These are phyloP conservation scores for Ylistrum balloti DNA, from an alignment of 1,140 invertebrate genomes.

Conservation along the genomic window DNA sequence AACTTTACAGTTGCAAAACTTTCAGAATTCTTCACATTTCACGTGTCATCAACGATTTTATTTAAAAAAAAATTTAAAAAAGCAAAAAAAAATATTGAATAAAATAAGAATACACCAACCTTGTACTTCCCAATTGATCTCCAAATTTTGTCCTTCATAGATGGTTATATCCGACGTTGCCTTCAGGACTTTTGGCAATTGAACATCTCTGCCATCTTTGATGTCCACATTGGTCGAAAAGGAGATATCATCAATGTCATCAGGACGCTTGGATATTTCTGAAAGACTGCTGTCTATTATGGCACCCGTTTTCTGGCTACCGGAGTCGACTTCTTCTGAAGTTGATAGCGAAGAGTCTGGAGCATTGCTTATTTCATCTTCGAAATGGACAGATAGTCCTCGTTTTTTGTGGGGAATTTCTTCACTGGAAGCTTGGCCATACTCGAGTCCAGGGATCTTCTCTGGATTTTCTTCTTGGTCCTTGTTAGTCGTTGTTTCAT, in stretches of 20 bases:
- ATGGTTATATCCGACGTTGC: constrained; percentile 65
- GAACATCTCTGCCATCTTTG: constrained; percentile 42
- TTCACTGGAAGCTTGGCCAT: background rate
- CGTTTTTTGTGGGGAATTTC: background rate
- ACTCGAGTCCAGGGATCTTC: background rate
- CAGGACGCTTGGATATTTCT: constrained; percentile 21
- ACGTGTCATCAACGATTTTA: background rate
- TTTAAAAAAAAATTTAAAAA: background rate
- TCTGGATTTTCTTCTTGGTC: background rate
- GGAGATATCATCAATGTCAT: constrained; percentile 41
- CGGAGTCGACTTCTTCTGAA: background rate
- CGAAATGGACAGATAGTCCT: background rate
- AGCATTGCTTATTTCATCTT: background rate
- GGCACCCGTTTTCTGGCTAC: background rate
- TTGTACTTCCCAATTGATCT: constrained; percentile 65
- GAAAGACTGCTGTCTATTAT: background rate
- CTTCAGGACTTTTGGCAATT: constrained; percentile 58
- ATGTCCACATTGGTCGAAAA: constrained; percentile 45
- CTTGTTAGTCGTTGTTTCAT: background rate
- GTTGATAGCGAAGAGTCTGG: background rate
- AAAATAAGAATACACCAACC: constrained; percentile 59
- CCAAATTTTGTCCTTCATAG: constrained; percentile 65
- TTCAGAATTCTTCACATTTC: too few relatives aligned
- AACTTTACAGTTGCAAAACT: too few relatives aligned
- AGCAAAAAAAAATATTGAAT: background rate